These are phyloP conservation scores for Pandemis corylana DNA, from an alignment of 2,888 invertebrate genomes.

Conservation along the genomic window DNA sequence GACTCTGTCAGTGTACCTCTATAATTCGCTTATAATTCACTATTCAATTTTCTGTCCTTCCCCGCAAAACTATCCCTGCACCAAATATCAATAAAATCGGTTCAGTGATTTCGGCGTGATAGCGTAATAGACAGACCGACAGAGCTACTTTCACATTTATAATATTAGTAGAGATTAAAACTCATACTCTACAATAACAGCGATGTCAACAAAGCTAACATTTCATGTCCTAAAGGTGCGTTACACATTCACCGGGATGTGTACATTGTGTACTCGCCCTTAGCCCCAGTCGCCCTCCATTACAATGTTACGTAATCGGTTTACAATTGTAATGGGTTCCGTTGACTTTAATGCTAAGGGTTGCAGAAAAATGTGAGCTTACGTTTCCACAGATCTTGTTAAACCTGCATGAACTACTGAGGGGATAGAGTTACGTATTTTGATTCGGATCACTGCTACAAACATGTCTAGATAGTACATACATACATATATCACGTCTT, in stretches of 20 bases:
- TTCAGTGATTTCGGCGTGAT: no score
- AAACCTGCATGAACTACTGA: not conserved
- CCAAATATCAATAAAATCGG: no score
- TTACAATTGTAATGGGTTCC: conserved; percentile 37
- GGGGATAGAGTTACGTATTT: not conserved
- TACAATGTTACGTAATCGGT: conserved; percentile 39
- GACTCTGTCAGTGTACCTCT: no score
- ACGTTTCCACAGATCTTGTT: conserved; percentile 13
- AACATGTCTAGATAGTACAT: no score
- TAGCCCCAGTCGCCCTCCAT: not conserved
- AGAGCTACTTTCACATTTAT: no score
- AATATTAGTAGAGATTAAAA: no score
- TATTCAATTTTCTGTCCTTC: no score
- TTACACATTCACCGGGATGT: not conserved
- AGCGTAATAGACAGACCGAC: no score
- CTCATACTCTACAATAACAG: no score
- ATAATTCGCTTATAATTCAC: no score
- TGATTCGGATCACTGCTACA: not conserved
- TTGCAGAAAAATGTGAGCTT: conserved; percentile 12
- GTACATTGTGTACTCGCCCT: not conserved
- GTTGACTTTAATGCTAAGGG: conserved; percentile 23
- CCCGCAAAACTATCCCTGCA: no score
- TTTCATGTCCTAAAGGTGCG: not conserved
- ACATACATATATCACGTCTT: no score
- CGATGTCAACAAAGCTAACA: not conserved